Evolutionary conservation across 2,888 invertebrate species (phyloP), one percentile per base, ranked within the genome.

Genomic region (Copidosoma aretas): DNA sequence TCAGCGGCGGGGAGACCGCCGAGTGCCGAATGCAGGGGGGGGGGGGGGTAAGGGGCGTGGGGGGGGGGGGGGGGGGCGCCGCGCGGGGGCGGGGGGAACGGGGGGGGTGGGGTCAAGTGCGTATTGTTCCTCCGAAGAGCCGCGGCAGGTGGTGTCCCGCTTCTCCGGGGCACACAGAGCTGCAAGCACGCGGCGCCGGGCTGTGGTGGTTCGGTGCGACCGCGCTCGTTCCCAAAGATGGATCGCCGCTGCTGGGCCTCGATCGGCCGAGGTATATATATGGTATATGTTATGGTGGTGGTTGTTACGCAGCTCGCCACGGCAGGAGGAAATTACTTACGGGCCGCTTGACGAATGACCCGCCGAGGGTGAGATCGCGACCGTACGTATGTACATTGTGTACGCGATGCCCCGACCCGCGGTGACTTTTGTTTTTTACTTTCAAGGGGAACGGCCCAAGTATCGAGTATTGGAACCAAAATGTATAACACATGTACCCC

Each of bases 161-260:
- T 10, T 8, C 41, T 14, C 10, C 41, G 41, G 14, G 41, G 14
- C 14, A 41, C 14, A 41, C 14, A 41, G 41, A 10, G 41, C 10
- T 41, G 41, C 14, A 14, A 12, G 58, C 21, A 41, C 21, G 41
- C 39, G 39, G 10, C 8, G 3, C 58, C 1, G 19, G 0, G 21
- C 32, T 39, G 15, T 22, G 12, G 25, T 12, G 24, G n/a, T 14
- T 43, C 19, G 19, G 41, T n/a, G 21, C 51, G 10, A 21, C 19
- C n/a, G 21, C n/a, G 21, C 19, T 10, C 43, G 14, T 46, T 46
- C 25, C 54, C 41, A 41, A 61, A 49, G 46, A 67, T 67, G 66
- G 66, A 61, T 67, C 19, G 51, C 57, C 22, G 21, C 51, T 25
- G 22, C 19, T 67, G 56, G 57, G 46, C 51, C 41, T 49, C 51